Evolutionary conservation across 2,888 invertebrate species (phyloP).

Genomic region (Pheosia gnoma): DNA sequence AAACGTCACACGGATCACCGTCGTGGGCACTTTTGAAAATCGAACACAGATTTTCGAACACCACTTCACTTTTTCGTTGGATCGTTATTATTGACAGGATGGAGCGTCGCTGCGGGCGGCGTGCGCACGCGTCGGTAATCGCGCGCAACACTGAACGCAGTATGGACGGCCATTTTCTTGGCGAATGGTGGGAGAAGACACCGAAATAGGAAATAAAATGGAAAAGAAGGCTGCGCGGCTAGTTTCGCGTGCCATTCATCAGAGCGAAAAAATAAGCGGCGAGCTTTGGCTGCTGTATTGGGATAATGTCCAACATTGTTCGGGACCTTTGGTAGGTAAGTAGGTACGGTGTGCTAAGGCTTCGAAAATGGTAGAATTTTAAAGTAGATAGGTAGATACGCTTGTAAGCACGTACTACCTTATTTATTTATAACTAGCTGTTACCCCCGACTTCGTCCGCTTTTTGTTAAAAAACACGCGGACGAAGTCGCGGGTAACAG

Average conservation of each 20-base stretch:
- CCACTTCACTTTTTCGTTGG: slow-evolving; percentile 44
- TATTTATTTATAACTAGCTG: too few species aligned
- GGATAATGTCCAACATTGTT: not conserved
- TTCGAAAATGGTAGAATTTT: too few species aligned
- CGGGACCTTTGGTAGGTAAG: too few species aligned
- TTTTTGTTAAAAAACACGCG: too few species aligned
- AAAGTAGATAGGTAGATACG: too few species aligned
- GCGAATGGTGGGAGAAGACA: slow-evolving; percentile 66
- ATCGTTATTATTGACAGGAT: slow-evolving; percentile 46
- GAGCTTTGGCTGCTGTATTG: slow-evolving; percentile 17
- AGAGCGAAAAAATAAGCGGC: slow-evolving; percentile 31
- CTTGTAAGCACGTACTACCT: too few species aligned
- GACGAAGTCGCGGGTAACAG: too few species aligned
- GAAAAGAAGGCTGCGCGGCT: slow-evolving; percentile 60
- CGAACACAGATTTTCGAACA: slow-evolving; percentile 29
- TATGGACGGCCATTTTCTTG: slow-evolving; percentile 69
- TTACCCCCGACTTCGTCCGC: too few species aligned
- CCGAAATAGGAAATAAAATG: slow-evolving; percentile 70
- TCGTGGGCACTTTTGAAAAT: slow-evolving; percentile 10
- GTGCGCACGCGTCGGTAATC: slow-evolving; percentile 68
- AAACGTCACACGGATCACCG: slow-evolving; percentile 9
- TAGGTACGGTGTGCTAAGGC: too few species aligned
- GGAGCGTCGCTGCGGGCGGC: slow-evolving; percentile 42
- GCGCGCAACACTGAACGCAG: slow-evolving; percentile 67
- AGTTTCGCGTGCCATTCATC: slow-evolving; percentile 37